These are phyloP conservation scores for Huso huso DNA, from an alignment of 2,797 vertebrate species.

Conservation along the genomic window DNA sequence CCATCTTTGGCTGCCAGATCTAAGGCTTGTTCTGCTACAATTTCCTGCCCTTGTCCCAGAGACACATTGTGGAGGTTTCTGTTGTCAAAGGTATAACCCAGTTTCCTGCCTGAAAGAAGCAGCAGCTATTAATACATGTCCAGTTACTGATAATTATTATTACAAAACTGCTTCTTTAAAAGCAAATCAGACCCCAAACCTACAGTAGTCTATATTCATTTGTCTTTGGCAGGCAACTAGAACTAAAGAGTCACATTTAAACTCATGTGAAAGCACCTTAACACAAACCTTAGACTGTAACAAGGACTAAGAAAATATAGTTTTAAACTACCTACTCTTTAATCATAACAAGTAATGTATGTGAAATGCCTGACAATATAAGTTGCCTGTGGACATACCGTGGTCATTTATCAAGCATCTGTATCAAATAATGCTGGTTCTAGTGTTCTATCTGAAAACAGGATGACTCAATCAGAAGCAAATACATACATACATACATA, in stretches of 20 bases:
- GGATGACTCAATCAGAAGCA: constrained; percentile 14
- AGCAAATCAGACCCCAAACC: too few species aligned
- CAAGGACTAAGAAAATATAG: too few species aligned
- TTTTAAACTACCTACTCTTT: too few species aligned
- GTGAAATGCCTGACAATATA: neutral
- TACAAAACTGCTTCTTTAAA: too few species aligned
- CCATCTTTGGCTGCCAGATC: constrained; percentile 73
- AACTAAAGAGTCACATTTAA: too few species aligned
- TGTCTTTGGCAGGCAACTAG: too few species aligned
- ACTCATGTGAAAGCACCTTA: too few species aligned
- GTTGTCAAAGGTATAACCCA: constrained; percentile 74
- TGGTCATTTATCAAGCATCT: neutral
- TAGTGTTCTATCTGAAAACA: neutral
- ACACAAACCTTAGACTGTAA: too few species aligned
- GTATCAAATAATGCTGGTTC: neutral
- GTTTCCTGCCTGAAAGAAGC: constrained; percentile 64
- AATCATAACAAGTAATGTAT: neutral
- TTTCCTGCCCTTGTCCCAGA: constrained; percentile 88
- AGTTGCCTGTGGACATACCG: neutral
- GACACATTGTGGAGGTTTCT: constrained; percentile 89
- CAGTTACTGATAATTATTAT: too few species aligned
- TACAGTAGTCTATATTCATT: too few species aligned
- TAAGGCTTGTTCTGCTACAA: constrained; percentile 78
- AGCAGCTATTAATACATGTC: constrained; percentile 39
- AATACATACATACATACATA: neutral